A percentile compares a stretch with the other conserved stretches of the same genome.
phyloP scores from a whole-genome alignment of 2,113 vertebrate species.

The Bos javanicus region DNA sequence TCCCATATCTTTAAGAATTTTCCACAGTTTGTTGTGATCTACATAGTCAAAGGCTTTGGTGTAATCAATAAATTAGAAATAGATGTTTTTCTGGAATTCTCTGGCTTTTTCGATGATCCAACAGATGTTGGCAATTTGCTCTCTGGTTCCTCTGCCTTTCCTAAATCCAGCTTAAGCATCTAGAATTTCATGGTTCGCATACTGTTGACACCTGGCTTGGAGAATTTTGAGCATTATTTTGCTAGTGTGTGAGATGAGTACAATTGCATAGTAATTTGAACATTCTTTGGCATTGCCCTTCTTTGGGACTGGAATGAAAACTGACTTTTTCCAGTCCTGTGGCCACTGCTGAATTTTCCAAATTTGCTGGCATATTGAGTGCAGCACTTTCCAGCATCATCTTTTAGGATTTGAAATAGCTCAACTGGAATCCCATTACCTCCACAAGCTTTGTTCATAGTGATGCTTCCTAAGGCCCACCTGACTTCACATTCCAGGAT shows the following conservation, averaged over 20 bases:
- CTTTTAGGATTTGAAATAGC: neutral
- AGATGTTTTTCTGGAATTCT: neutral
- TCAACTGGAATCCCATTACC: neutral
- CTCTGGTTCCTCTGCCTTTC: neutral
- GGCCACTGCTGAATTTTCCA: neutral
- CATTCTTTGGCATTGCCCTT: neutral
- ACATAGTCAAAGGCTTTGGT: neutral
- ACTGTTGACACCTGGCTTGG: neutral
- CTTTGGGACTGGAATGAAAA: neutral
- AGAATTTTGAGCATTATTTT: neutral
- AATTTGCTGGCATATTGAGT: neutral
- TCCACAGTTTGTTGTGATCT: neutral
- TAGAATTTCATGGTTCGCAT: neutral
- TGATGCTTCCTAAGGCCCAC: neutral
- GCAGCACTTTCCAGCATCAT: neutral
- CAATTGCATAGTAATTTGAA: neutral
- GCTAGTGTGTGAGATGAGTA: neutral
- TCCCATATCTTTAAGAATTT: neutral
- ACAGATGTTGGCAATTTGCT: neutral
- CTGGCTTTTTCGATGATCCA: neutral
- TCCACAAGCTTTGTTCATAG: neutral
- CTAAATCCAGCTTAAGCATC: neutral
- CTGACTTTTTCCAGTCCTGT: neutral
- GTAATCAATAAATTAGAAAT: neutral
- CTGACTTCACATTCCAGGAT: neutral